These are phyloP conservation scores for Pinna nobilis DNA, from an alignment of 1,140 invertebrate genomes.

Conservation along the genomic window DNA sequence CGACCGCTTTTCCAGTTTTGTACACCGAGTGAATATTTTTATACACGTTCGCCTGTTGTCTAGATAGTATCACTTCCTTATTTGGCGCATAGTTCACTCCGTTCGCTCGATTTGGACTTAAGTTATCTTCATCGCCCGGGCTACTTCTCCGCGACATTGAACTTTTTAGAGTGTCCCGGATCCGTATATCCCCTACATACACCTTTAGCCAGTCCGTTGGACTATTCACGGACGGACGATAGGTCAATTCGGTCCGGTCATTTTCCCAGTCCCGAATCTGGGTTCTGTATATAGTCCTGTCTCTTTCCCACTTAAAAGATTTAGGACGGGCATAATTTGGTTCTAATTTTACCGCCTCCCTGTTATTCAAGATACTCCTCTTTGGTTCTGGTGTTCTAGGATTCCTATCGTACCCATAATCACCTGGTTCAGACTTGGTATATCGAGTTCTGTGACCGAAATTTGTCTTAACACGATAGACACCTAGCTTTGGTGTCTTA, in stretches of 20 bases:
- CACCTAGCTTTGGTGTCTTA: not conserved
- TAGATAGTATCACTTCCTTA: slow-evolving; percentile 44
- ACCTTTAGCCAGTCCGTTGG: slow-evolving; percentile 31
- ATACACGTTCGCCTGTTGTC: slow-evolving; percentile 44
- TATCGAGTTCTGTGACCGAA: slow-evolving; percentile 5
- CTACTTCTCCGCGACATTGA: slow-evolving; percentile 11
- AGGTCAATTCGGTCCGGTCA: slow-evolving; percentile 25
- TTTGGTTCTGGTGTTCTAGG: slow-evolving; percentile 6
- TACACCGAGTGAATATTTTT: slow-evolving; percentile 52
- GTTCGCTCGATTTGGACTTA: slow-evolving; percentile 6
- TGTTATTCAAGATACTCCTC: slow-evolving; percentile 18
- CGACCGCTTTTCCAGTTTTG: slow-evolving; percentile 30
- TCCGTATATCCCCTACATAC: slow-evolving; percentile 34
- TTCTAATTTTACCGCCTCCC: slow-evolving; percentile 1
- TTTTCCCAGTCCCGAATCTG: slow-evolving; percentile 28
- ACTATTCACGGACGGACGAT: slow-evolving; percentile 34
- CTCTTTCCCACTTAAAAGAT: slow-evolving; percentile 29
- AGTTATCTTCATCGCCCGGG: not conserved
- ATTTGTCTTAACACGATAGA: not conserved
- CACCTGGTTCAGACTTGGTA: slow-evolving; percentile 5
- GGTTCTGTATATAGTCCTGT: slow-evolving; percentile 26
- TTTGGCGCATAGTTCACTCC: slow-evolving; percentile 21
- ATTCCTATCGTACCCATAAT: not conserved
- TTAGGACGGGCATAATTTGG: slow-evolving; percentile 14
- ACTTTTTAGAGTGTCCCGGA: slow-evolving; percentile 32